Evolutionary conservation across 2,797 vertebrate species (phyloP).

Genomic region (Loriculus beryllinus): DNA sequence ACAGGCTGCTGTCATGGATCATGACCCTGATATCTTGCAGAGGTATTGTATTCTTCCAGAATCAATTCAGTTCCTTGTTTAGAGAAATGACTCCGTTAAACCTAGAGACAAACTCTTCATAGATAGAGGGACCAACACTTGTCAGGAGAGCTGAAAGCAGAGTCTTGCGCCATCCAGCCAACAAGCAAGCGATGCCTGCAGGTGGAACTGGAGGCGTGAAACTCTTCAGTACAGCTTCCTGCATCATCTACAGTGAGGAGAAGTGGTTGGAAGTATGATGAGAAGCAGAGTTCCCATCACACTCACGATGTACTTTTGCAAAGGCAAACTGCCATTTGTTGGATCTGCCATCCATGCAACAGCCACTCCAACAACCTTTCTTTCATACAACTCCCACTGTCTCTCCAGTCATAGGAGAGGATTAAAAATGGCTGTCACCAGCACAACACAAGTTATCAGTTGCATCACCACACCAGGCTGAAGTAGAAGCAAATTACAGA

Average conservation of each 20-base stretch:
- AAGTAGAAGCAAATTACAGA: not conserved
- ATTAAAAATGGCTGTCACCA: not conserved
- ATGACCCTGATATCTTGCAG: not conserved
- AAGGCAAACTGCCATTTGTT: not conserved
- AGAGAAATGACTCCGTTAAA: not conserved
- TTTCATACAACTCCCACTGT: not conserved
- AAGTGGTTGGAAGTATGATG: not conserved
- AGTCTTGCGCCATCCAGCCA: not conserved
- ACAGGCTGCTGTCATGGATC: not conserved
- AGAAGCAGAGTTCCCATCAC: not conserved
- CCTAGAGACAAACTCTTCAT: not conserved
- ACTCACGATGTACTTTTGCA: not conserved
- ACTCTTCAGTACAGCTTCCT: not conserved
- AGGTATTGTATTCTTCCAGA: not conserved
- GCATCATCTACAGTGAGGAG: not conserved
- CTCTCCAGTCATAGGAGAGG: not conserved
- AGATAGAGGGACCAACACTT: not conserved
- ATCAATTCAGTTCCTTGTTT: not conserved
- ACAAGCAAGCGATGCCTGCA: not conserved
- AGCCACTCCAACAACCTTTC: not conserved
- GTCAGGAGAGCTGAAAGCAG: not conserved
- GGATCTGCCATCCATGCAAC: not conserved
- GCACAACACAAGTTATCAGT: not conserved
- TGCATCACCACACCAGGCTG: accelerated
- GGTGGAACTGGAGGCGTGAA: not conserved